These are phyloP conservation scores for Ivindomyrus marchei DNA, from an alignment of 2,113 vertebrate genomes.

Conservation along the genomic window DNA sequence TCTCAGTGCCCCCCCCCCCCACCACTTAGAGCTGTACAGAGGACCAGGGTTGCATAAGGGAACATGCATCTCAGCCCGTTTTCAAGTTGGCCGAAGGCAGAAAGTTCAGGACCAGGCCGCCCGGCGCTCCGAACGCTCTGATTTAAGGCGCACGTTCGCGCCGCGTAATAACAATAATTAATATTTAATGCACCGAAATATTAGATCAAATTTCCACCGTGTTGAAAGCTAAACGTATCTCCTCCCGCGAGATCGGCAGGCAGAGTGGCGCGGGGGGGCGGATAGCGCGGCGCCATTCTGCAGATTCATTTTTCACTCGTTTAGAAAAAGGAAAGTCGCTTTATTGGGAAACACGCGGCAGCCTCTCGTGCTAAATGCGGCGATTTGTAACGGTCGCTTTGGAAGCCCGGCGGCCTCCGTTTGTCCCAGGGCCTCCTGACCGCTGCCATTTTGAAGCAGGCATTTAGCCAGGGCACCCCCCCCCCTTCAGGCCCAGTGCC, in stretches of 20 bases:
- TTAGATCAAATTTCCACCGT: conserved; percentile 18
- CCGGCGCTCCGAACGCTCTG: background rate
- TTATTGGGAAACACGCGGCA: background rate
- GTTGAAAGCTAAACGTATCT: conserved; percentile 7
- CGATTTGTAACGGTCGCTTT: background rate
- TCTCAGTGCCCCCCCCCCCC: conserved; percentile 7
- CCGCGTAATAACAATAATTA: conserved; percentile 24
- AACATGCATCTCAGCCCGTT: background rate
- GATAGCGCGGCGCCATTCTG: background rate
- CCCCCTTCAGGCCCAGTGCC: background rate
- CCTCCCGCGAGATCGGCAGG: background rate
- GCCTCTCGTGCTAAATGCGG: background rate
- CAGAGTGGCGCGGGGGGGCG: background rate
- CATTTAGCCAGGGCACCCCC: background rate
- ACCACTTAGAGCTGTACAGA: conserved; percentile 22
- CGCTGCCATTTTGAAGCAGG: background rate
- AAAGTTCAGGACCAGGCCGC: background rate
- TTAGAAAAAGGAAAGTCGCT: background rate
- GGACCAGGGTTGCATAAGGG: conserved; percentile 27
- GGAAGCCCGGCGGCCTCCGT: background rate
- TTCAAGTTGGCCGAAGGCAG: background rate
- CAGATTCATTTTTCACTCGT: background rate
- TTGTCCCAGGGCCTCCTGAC: background rate
- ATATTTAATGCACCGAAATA: conserved; percentile 26
- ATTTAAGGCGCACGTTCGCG: conserved; percentile 15